Evolutionary conservation across 2,888 invertebrate genomes (phyloP), one percentile per base, ranked within the genome.

Genomic region (Tinea semifulvella): DNA sequence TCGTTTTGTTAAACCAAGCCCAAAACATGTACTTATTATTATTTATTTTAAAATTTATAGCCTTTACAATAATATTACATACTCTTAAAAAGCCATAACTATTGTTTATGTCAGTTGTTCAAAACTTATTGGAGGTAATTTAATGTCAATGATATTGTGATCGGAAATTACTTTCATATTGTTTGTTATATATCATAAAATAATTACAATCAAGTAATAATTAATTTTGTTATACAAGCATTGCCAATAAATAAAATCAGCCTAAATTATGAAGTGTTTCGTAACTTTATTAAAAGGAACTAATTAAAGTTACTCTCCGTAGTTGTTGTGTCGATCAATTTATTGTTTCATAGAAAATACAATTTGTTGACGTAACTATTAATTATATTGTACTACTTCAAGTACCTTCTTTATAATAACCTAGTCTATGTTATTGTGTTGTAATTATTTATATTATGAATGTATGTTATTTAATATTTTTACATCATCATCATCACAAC

Each of bases 281-380:
- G 14, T 31, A 31, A 31, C 31, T 14, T 31, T 26, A 11, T 26
- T 26, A 14, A 14, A 13, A 31, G 31, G 31, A 31, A 31, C 31
- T 31, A 31, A 31, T 31, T 31, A 31, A 31, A 31, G 31, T 13
- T 14, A n/a, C n/a, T 31, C 31, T 31, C 13, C 14, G 2, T 31
- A 11, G 31, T 13, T 31, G 14, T 31, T 31, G 31, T 31, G 31
- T 31, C 14, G 38, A 38, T 38, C 38, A 16, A 38, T 18, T 38
- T 38, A 38, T 38, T 38, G 38, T 19, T 7, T 13, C 31, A 7
- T 38, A 17, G 38, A 19, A 38, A 38, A 38, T 38, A 17, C 38
- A 38, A 18, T 38, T 38, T 38, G 38, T 38, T 38, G 38, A 38
- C 38, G 38, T 38, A 38, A 38, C 38, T 38, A 7, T 18, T 16